These are phyloP conservation scores for Gonatopus flavifemur DNA, from an alignment of 1,140 invertebrate species.

Conservation along the genomic window DNA sequence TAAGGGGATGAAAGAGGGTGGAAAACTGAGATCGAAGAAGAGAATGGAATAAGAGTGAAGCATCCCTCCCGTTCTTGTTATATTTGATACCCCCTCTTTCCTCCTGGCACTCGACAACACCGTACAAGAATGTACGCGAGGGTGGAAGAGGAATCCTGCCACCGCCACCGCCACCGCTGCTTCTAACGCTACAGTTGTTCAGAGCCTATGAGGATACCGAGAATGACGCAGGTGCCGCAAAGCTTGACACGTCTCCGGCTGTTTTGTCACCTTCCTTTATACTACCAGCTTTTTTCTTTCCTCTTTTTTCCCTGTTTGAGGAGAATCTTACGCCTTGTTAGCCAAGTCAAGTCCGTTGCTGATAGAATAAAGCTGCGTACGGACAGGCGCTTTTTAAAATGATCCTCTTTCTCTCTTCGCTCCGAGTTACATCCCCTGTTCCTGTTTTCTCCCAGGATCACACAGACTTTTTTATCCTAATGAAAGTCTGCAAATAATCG, in stretches of 20 bases:
- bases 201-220: slow-evolving; percentile 26
- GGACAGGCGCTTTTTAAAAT: slow-evolving; percentile 34
- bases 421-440: background rate
- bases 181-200: too few species aligned
- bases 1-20: background rate
- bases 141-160: slow-evolving; percentile 11
- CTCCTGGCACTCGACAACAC: background rate
- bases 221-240: slow-evolving; percentile 40
- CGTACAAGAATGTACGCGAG: background rate
- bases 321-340: too few species aligned
- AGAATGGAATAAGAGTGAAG: background rate
- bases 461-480: too few species aligned
- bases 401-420: background rate
- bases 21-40: slow-evolving; percentile 1
- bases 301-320: background rate
- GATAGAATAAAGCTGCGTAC: slow-evolving; percentile 32
- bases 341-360: slow-evolving; percentile 21
- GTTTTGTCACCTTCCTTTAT: slow-evolving; percentile 41
- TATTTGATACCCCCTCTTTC: slow-evolving; percentile 12
- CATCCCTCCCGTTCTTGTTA: slow-evolving; percentile 6
- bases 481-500: too few species aligned
- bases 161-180: slow-evolving; percentile 14
- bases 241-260: slow-evolving; percentile 44
- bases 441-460: too few species aligned
- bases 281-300: slow-evolving; percentile 30